phyloP scores from a whole-genome alignment of 2,888 invertebrate genomes.

The Cacoxenus indagator region DNA sequence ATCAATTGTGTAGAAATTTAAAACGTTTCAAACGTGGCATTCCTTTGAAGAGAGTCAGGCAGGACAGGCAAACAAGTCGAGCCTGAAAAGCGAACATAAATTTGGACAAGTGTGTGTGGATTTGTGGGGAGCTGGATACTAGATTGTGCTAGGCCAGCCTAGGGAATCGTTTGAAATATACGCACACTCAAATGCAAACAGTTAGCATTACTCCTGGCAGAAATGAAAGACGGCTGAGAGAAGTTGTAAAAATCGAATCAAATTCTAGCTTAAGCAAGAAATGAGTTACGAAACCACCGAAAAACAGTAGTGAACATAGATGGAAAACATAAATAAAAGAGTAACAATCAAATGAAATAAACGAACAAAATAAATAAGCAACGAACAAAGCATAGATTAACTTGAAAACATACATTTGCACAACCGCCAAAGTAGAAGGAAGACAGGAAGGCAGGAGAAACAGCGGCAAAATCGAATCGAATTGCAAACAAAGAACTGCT shows the following conservation, averaged over 20 bases:
- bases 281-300: conserved; percentile 52
- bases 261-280: conserved; percentile 49
- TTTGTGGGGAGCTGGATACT: neutral
- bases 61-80: conserved; percentile 31
- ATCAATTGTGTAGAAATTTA: conserved; percentile 59
- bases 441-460: neutral
- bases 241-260: conserved; percentile 45
- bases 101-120: conserved; percentile 19
- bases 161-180: no score
- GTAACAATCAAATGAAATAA: neutral
- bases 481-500: conserved; percentile 36
- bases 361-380: conserved; percentile 28
- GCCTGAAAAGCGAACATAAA: conserved; percentile 61
- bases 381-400: conserved; percentile 12
- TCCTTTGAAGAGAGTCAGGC: conserved; percentile 1
- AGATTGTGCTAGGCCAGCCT: conserved; percentile 40
- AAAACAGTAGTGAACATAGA: conserved; percentile 27
- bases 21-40: conserved; percentile 23
- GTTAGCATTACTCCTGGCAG: conserved; percentile 18
- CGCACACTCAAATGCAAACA: conserved; percentile 26
- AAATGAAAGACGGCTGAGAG: conserved; percentile 46
- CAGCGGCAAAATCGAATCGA: neutral
- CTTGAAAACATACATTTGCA: neutral
- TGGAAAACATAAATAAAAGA: conserved; percentile 31
- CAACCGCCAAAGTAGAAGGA: neutral